Conservation (phyloP, 2,888 invertebrate genomes). For the Buathra laborator region DNA sequence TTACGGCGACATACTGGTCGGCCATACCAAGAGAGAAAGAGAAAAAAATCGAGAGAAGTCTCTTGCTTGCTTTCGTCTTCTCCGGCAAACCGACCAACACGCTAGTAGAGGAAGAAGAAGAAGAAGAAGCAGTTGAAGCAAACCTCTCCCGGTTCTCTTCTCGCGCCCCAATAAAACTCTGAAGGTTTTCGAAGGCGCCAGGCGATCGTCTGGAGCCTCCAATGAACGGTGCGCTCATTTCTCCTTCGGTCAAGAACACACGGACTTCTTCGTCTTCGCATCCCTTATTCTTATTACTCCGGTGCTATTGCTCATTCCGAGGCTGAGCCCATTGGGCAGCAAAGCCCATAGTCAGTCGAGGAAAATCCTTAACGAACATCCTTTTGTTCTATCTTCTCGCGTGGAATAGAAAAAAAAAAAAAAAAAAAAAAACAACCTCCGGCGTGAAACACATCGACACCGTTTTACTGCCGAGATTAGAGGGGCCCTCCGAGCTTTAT, state of each 20-base stretch:
- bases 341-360: not conserved
- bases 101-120: constrained; percentile 42
- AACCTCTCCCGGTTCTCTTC: constrained; percentile 63
- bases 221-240: not conserved
- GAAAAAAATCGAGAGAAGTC: constrained; percentile 51
- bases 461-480: constrained; percentile 77
- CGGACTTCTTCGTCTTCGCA: constrained; percentile 32
- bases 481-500: constrained; percentile 47
- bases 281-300: constrained; percentile 77
- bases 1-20: constrained; percentile 82
- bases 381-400: constrained; percentile 80
- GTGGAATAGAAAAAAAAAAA: not conserved
- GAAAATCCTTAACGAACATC: constrained; percentile 48
- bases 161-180: constrained; percentile 78
- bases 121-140: constrained; percentile 59
- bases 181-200: constrained; percentile 78
- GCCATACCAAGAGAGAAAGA: constrained; percentile 76
- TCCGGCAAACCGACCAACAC: constrained; percentile 51
- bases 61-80: constrained; percentile 43
- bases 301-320: constrained; percentile 40
- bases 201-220: constrained; percentile 75
- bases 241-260: constrained; percentile 16
- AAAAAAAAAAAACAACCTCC: not conserved
- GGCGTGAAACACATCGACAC: constrained; percentile 81
- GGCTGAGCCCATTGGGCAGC: not conserved